Percentiles rank a stretch among this genome's conserved stretches.
Evolutionary conservation across 2,113 vertebrate genomes (phyloP).

Genomic region (Pluvianellus socialis): DNA sequence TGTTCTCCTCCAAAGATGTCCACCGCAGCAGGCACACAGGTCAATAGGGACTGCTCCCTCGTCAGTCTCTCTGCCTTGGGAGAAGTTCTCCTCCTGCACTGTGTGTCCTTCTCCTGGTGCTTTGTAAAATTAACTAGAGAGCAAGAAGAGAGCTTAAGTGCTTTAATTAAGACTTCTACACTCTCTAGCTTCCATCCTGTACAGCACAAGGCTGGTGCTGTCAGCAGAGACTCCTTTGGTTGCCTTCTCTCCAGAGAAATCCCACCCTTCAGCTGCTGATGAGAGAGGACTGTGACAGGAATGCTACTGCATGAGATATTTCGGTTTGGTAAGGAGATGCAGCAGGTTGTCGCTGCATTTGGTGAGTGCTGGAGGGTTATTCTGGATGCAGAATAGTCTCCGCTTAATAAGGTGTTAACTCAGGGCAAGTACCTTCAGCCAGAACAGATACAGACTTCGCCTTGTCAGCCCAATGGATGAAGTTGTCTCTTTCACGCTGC

Average conservation of each 20-base stretch:
- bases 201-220: background rate
- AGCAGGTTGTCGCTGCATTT: background rate
- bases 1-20: background rate
- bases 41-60: fast-evolving
- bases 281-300: background rate
- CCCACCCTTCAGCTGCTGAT: background rate
- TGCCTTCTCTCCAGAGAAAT: background rate
- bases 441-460: background rate
- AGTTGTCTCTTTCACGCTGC: background rate
- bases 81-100: background rate
- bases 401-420: background rate
- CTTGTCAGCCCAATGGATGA: background rate
- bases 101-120: background rate
- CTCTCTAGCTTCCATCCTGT: background rate
- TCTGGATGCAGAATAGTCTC: background rate
- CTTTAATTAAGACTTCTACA: background rate
- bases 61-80: background rate
- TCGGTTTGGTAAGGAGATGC: background rate
- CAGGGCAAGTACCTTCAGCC: background rate
- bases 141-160: background rate
- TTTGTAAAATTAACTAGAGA: background rate
- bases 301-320: fast-evolving
- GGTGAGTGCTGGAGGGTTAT: background rate
- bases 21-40: too few species aligned
- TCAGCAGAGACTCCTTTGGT: background rate